A percentile compares a stretch with the other conserved stretches of the same genome.
These are phyloP conservation scores for Globodera ellingtonae DNA, from an alignment of 1,140 invertebrate species.

Conservation along the genomic window DNA sequence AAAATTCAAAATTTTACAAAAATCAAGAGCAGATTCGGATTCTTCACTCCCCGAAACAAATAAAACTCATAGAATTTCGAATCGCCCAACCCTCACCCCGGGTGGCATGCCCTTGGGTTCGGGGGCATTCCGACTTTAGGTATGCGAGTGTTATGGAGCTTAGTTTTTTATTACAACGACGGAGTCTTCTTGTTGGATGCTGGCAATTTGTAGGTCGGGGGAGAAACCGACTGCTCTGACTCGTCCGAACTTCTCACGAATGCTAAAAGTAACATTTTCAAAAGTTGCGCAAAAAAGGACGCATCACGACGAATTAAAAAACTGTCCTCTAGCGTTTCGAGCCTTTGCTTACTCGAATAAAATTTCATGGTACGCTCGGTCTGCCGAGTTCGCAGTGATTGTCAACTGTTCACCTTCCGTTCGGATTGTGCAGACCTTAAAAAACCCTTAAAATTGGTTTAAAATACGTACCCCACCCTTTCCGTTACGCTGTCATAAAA, in stretches of 20 bases:
- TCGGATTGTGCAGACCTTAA: conserved; percentile 18
- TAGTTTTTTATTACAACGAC: conserved; percentile 10
- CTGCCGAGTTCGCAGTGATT: neutral
- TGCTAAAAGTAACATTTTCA: conserved; percentile 2
- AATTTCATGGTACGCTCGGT: neutral
- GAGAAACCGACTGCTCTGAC: conserved; percentile 18
- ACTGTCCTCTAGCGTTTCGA: too few species aligned
- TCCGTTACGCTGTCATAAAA: conserved; percentile 5
- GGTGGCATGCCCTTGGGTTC: too few species aligned
- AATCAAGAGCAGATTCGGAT: too few species aligned
- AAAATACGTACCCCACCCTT: neutral
- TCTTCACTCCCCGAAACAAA: too few species aligned
- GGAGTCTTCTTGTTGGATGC: conserved; percentile 19
- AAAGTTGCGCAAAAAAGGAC: neutral
- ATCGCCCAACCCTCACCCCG: too few species aligned
- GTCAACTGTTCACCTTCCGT: neutral
- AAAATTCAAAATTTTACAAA: too few species aligned
- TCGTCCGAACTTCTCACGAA: neutral
- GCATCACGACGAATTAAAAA: too few species aligned
- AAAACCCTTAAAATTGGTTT: neutral
- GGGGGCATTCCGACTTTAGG: too few species aligned
- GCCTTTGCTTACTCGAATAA: neutral
- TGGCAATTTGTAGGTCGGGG: neutral
- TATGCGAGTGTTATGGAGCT: too few species aligned
- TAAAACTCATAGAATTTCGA: too few species aligned